phyloP scores from a whole-genome alignment of 2,113 vertebrate genomes.

The Heptranchias perlo region DNA sequence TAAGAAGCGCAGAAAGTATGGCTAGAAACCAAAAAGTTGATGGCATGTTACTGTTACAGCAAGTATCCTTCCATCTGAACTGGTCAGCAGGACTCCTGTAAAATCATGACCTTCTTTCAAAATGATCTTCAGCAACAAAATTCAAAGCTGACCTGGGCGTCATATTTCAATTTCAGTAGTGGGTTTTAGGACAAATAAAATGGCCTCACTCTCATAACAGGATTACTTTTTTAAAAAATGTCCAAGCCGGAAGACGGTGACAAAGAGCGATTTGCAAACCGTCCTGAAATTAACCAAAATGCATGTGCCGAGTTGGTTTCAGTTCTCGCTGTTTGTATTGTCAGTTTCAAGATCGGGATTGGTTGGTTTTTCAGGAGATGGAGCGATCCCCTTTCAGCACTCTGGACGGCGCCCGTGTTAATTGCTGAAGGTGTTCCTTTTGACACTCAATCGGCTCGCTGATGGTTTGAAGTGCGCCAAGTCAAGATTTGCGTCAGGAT shows the following conservation, averaged over 20 bases:
- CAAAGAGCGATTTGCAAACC: not conserved
- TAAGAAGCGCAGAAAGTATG: conserved; percentile 28
- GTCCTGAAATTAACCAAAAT: not conserved
- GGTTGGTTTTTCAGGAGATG: too few relatives aligned
- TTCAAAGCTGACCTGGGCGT: not conserved
- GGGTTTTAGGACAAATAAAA: not conserved
- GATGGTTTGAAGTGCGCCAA: not conserved
- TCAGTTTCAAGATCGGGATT: not conserved
- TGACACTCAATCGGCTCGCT: not conserved
- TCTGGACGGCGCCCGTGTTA: not conserved
- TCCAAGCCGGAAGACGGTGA: not conserved
- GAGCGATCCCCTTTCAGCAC: not conserved
- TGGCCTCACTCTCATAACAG: not conserved
- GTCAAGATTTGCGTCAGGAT: not conserved
- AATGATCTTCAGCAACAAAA: not conserved
- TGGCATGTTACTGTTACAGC: conserved; percentile 33
- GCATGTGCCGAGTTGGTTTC: not conserved
- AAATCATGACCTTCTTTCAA: not conserved
- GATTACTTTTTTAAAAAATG: not conserved
- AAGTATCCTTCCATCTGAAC: conserved; percentile 25
- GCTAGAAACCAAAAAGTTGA: conserved; percentile 37
- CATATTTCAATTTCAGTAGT: not conserved
- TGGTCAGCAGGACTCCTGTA: not conserved
- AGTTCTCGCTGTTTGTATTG: not conserved
- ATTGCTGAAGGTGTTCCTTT: not conserved